Conservation (phyloP, 1,140 invertebrate genomes). For the Lepidurus apus region DNA sequence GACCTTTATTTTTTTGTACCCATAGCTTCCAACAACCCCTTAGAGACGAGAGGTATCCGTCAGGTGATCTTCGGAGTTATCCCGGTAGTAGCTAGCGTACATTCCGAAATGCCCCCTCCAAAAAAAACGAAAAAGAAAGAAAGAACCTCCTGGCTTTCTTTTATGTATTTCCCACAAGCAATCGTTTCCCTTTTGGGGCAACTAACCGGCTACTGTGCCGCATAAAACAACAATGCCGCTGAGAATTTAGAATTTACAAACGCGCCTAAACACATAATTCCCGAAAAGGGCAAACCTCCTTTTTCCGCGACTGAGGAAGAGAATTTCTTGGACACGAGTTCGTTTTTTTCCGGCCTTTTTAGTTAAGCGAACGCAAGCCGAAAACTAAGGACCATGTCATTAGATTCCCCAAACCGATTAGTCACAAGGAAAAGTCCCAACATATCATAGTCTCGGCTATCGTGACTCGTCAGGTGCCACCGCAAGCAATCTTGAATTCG, state of each 20-base stretch:
- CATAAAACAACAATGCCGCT: neutral
- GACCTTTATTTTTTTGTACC: neutral
- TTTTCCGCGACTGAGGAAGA: neutral
- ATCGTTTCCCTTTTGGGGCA: neutral
- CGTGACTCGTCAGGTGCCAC: neutral
- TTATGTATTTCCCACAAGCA: neutral
- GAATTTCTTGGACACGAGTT: neutral
- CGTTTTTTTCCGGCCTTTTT: neutral
- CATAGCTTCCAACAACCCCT: neutral
- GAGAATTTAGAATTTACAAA: constrained; percentile 1
- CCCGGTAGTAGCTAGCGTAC: neutral
- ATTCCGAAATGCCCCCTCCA: neutral
- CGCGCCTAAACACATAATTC: neutral
- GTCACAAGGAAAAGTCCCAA: neutral
- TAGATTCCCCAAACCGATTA: neutral
- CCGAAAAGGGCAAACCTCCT: neutral
- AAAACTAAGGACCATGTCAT: neutral
- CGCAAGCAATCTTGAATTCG: neutral
- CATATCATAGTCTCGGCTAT: neutral
- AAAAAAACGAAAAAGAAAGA: neutral
- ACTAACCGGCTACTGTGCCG: neutral
- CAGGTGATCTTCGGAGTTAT: constrained; percentile 7
- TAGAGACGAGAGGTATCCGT: neutral
- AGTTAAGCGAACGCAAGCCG: too few relatives aligned
- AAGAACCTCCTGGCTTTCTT: neutral